These are phyloP conservation scores for Macquaria australasica DNA, from an alignment of 2,113 vertebrate genomes.

Conservation along the genomic window DNA sequence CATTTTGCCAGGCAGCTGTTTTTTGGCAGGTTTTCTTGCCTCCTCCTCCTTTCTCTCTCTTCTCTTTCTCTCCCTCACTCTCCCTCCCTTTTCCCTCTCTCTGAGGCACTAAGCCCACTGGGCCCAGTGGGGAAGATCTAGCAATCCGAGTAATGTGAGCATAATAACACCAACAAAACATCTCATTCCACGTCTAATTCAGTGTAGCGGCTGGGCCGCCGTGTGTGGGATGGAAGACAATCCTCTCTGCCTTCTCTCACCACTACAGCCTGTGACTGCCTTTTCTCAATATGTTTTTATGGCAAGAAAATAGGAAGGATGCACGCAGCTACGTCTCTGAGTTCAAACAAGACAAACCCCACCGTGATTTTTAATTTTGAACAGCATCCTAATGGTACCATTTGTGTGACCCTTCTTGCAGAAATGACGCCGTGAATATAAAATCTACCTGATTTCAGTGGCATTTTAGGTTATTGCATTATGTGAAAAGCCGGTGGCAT, in stretches of 20 bases:
- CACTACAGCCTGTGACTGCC: constrained; percentile 25
- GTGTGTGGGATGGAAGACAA: constrained; percentile 69
- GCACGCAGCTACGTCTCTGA: not conserved
- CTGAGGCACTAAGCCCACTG: constrained; percentile 69
- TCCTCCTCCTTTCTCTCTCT: not conserved
- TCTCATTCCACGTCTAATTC: constrained; percentile 81
- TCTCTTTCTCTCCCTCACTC: not conserved
- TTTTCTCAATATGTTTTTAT: constrained; percentile 52
- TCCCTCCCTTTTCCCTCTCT: constrained; percentile 21
- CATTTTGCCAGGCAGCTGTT: constrained; percentile 74
- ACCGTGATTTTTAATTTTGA: constrained; percentile 42
- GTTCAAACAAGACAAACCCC: constrained; percentile 47
- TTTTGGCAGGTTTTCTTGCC: constrained; percentile 70
- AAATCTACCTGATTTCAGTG: constrained; percentile 68
- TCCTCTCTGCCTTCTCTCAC: constrained; percentile 53
- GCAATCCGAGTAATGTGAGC: constrained; percentile 78
- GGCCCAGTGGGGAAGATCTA: constrained; percentile 78
- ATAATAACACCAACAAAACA: constrained; percentile 82
- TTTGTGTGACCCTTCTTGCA: constrained; percentile 26
- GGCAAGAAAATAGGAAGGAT: constrained; percentile 22
- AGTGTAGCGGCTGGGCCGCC: constrained; percentile 54
- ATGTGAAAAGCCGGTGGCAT: constrained; percentile 68
- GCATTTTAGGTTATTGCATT: constrained; percentile 74
- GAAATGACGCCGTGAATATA: constrained; percentile 46
- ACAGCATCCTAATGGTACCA: not conserved